Evolutionary conservation across 2,888 invertebrate genomes (phyloP).

Genomic region (Eristalis pertinax): DNA sequence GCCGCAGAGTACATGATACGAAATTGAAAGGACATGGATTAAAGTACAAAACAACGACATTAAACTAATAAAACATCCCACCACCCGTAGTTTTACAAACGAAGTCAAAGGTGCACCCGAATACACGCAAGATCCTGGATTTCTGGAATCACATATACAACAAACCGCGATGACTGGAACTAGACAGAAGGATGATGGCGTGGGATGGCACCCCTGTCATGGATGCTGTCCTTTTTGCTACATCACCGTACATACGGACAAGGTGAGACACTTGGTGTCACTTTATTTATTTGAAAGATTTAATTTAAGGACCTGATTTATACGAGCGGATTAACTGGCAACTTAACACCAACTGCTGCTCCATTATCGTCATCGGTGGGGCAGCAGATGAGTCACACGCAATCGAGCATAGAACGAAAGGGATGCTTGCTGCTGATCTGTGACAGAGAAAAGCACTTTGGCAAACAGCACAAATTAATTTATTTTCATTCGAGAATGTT

Average conservation of each 20-base stretch:
- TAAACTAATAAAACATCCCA: slow-evolving; percentile 45
- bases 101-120: background rate
- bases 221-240: background rate
- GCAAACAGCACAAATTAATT: slow-evolving; percentile 65
- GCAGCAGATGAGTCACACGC: background rate
- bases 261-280: slow-evolving; percentile 31
- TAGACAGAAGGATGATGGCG: slow-evolving; percentile 5
- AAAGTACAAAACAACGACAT: slow-evolving; percentile 10
- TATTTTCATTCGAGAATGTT: slow-evolving; percentile 57
- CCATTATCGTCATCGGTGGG: slow-evolving; percentile 12
- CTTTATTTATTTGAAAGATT: slow-evolving; percentile 61
- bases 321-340: slow-evolving; percentile 65
- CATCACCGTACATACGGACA: slow-evolving; percentile 36
- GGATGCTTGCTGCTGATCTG: slow-evolving; percentile 33
- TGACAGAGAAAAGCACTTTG: slow-evolving; percentile 38
- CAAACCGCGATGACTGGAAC: slow-evolving; percentile 31
- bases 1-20: slow-evolving; percentile 49
- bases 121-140: slow-evolving; percentile 55
- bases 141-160: slow-evolving; percentile 63
- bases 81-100: background rate
- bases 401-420: background rate
- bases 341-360: slow-evolving; percentile 57
- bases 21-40: background rate
- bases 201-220: background rate
- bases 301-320: slow-evolving; percentile 67